Evolutionary conservation across 2,888 invertebrate genomes (phyloP), one percentile per base, ranked within the genome.

Genomic region (Drosophila nr. medialis): DNA sequence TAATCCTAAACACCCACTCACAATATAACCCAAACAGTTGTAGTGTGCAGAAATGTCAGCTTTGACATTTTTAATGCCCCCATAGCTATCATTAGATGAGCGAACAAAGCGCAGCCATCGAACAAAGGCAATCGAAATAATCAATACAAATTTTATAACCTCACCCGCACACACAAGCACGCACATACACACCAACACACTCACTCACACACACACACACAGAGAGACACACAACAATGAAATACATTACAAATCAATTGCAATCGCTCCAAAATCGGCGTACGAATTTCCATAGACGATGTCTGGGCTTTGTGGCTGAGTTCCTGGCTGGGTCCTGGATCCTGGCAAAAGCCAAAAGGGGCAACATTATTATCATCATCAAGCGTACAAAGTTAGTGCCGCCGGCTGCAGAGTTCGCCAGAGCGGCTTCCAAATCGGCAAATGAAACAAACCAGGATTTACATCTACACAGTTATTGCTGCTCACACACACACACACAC

Each of bases 191-290:
- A 48, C 49, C 53, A 63, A 42, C 54, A 32, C 45, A 49, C 45
- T 10, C 50, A 49, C 54, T 38, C 50, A 59, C 64, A 45, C 36
- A 45, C 49, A 53, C 56, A 66, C 62, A 70, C 53, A 51, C 51
- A 64, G 29, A 32, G 42, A 70, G 48, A 54, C 64, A 64, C 77
- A 79, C 78, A 82, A 89, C 86, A 86, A 89, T 86, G 87, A 86
- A 86, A 87, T 89, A 86, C 89, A 86, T 89, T 86, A 86, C 89
- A 86, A 88, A 88, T 88, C 87, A 88, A 88, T 90, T 88, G 90
- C 90, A 87, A 88, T 88, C 89, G 89, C 83, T 86, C 86, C 86
- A 89, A 86, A 86, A 89, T 86, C 86, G 86, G 82, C 89, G 81
- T 88, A 80, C 88, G 85, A 83, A 88, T 85, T 86, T 88, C 85